A percentile compares a stretch with the other conserved stretches of the same genome.
These are phyloP conservation scores for Mythimna vitellina DNA, from an alignment of 2,888 invertebrate genomes.

Conservation along the genomic window DNA sequence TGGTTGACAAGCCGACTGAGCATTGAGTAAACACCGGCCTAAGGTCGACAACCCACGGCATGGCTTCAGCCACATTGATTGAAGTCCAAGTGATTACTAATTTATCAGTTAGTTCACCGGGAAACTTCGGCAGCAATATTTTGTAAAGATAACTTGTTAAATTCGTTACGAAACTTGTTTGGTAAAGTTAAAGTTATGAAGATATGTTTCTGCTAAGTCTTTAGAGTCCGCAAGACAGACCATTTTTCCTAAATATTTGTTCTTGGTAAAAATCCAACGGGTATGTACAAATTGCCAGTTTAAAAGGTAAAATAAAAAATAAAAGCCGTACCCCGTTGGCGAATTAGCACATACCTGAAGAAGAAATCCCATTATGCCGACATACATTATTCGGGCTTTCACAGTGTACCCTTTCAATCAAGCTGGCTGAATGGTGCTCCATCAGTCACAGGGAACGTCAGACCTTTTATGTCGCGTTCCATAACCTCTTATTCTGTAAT, in stretches of 20 bases:
- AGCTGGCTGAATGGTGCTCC: conserved; percentile 82
- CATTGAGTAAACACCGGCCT: conserved; percentile 79
- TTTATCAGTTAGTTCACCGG: conserved; percentile 74
- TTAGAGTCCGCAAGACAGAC: no score
- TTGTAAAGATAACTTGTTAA: conserved; percentile 32
- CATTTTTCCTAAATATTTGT: not conserved
- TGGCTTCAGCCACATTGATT: conserved; percentile 78
- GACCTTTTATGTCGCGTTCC: conserved; percentile 78
- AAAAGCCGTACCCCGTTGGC: conserved; percentile 51
- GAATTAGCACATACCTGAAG: conserved; percentile 76
- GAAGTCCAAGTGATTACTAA: conserved; percentile 78
- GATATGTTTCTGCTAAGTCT: not conserved
- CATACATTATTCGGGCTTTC: conserved; percentile 73
- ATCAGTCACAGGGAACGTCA: conserved; percentile 79
- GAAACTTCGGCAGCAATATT: conserved; percentile 59
- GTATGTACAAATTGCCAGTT: conserved; percentile 37
- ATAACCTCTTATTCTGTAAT: conserved; percentile 79
- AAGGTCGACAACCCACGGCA: conserved; percentile 83
- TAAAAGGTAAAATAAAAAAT: conserved; percentile 40
- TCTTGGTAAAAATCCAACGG: not conserved
- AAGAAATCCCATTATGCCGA: conserved; percentile 78
- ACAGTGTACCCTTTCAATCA: conserved; percentile 84
- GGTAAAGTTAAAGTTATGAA: not conserved
- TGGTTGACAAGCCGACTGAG: conserved; percentile 80
- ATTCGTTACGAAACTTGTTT: conserved; percentile 24